phyloP scores from a whole-genome alignment of 1,140 invertebrate species.

The Diachasma alloeum region DNA sequence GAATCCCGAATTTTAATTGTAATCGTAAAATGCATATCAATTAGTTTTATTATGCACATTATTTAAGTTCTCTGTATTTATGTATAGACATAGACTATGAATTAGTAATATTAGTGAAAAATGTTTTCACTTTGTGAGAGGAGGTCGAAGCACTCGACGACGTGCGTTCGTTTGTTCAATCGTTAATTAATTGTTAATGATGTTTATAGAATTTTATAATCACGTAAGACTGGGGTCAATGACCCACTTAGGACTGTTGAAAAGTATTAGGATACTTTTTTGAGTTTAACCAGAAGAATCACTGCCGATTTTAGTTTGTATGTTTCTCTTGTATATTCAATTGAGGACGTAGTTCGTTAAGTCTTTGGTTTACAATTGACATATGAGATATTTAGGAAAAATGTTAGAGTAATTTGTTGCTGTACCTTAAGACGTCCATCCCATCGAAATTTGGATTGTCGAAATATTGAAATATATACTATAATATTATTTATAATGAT shows the following conservation, averaged over 20 bases:
- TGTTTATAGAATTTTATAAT: conserved; percentile 4
- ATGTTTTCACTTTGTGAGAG: not conserved
- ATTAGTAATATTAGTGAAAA: not conserved
- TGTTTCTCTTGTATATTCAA: not conserved
- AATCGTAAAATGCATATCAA: not conserved
- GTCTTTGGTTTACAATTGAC: not conserved
- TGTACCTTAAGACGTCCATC: not conserved
- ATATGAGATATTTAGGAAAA: not conserved
- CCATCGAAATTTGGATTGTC: not conserved
- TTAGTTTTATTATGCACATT: not conserved
- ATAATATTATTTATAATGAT: not conserved
- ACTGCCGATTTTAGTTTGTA: conserved; percentile 5
- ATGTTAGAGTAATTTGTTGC: not conserved
- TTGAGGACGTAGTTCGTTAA: not conserved
- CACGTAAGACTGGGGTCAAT: conserved; percentile 1
- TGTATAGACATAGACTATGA: not conserved
- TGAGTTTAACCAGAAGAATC: not conserved
- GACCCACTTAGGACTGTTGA: not conserved
- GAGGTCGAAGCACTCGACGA: not conserved
- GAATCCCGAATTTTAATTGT: not conserved
- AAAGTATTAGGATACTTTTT: not conserved
- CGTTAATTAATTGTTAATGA: not conserved
- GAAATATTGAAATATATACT: not conserved
- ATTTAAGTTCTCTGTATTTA: not conserved
- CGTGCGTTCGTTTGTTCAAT: not conserved